Percentiles rank a stretch among this genome's conserved stretches.
phyloP scores from a whole-genome alignment of 2,888 invertebrate genomes.

The Melitaea athalia region DNA sequence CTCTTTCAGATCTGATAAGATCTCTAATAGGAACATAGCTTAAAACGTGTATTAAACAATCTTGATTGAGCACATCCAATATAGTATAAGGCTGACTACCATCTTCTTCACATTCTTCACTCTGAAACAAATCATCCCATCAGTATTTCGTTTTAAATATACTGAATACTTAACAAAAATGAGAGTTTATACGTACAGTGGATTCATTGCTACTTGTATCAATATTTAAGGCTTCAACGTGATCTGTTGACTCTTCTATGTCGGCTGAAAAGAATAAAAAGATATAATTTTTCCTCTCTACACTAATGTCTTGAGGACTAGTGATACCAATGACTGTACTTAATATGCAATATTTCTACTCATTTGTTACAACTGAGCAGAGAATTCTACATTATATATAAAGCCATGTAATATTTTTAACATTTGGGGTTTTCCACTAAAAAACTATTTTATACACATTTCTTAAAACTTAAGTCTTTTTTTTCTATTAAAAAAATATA shows the following conservation, averaged over 20 bases:
- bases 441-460: no score
- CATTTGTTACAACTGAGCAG: no score
- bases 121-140: conserved; percentile 30
- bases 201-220: conserved; percentile 21
- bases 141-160: not conserved
- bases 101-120: conserved; percentile 42
- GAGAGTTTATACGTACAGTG: conserved; percentile 13
- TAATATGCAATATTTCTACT: no score
- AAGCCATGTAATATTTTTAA: no score
- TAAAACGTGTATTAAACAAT: conserved; percentile 81
- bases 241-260: conserved; percentile 17
- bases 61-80: conserved; percentile 79
- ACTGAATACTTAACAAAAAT: not conserved
- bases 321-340: no score
- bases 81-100: conserved; percentile 53
- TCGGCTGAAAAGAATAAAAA: conserved; percentile 21
- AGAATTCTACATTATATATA: no score
- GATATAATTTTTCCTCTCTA: no score
- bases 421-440: no score
- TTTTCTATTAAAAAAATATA: no score
- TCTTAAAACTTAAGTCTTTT: no score
- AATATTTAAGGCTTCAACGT: conserved; percentile 13
- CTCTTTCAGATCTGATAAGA: conserved; percentile 80
- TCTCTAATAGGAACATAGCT: conserved; percentile 76
- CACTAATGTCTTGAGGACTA: no score